Evolutionary conservation across 2,888 invertebrate genomes (phyloP).

Genomic region (Patella caerulea): DNA sequence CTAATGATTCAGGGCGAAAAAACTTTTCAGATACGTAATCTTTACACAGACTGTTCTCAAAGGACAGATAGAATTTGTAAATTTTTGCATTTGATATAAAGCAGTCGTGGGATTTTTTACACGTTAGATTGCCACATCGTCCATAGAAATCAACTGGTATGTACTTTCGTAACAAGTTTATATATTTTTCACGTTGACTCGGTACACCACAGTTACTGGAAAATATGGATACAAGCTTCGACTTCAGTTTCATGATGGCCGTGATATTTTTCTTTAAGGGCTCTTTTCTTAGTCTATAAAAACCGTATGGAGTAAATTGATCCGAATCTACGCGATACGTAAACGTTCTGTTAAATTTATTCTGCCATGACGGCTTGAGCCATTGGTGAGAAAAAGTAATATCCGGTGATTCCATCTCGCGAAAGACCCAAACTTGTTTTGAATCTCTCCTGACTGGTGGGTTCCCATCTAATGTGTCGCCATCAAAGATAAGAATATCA

Average conservation of each 20-base stretch:
- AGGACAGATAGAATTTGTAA: slow-evolving; percentile 35
- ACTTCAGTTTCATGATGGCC: slow-evolving; percentile 14
- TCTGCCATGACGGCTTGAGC: not conserved
- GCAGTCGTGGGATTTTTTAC: not conserved
- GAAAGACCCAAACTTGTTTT: too few species aligned
- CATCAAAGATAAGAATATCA: too few species aligned
- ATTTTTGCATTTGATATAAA: slow-evolving; percentile 14
- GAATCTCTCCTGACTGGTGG: too few species aligned
- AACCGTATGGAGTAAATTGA: slow-evolving; percentile 29
- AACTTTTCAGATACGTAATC: slow-evolving; percentile 38
- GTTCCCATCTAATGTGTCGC: too few species aligned
- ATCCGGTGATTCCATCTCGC: too few species aligned
- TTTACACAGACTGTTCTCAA: slow-evolving; percentile 35
- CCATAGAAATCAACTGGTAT: slow-evolving; percentile 32
- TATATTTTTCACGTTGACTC: slow-evolving; percentile 24
- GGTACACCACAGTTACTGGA: slow-evolving; percentile 25
- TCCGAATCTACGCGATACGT: slow-evolving; percentile 42
- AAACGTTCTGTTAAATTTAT: slow-evolving; percentile 24
- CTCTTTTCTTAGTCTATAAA: slow-evolving; percentile 3
- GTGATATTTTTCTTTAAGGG: slow-evolving; percentile 12
- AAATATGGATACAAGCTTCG: slow-evolving; percentile 27
- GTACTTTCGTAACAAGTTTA: slow-evolving; percentile 24
- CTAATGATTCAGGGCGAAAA: slow-evolving; percentile 16
- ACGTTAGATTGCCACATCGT: slow-evolving; percentile 26
- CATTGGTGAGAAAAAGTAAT: too few species aligned